phyloP scores from a whole-genome alignment of 2,113 vertebrate species.

The Albula glossodonta region DNA sequence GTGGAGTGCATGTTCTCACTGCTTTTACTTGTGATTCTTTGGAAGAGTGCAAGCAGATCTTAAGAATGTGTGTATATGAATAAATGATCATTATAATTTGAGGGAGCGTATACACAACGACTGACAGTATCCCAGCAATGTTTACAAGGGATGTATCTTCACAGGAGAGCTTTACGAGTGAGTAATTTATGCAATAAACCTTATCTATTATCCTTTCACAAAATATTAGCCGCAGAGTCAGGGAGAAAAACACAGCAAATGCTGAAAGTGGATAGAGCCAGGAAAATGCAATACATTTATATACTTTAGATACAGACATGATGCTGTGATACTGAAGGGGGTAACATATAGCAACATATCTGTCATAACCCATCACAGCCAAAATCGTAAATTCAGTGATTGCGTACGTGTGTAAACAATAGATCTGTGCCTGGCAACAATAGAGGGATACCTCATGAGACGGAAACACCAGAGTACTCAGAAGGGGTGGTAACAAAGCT shows the following conservation, averaged over 20 bases:
- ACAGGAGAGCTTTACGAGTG: conserved; percentile 20
- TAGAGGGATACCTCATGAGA: conserved; percentile 38
- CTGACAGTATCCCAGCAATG: conserved; percentile 27
- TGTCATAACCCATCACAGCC: conserved; percentile 46
- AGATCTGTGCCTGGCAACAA: conserved; percentile 46
- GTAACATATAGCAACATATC: conserved; percentile 44
- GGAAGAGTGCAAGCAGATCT: conserved; percentile 17
- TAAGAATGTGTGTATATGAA: conserved; percentile 25
- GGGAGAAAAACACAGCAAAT: background rate
- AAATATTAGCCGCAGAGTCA: conserved; percentile 5
- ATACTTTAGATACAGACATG: conserved; percentile 31
- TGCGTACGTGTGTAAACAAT: conserved; percentile 42
- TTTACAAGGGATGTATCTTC: conserved; percentile 7
- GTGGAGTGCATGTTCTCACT: conserved; percentile 11
- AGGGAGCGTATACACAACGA: conserved; percentile 10
- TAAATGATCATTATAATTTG: conserved; percentile 18
- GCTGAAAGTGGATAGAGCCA: conserved; percentile 36
- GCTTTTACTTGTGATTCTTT: conserved; percentile 4
- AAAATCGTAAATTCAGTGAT: conserved; percentile 40
- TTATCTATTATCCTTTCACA: conserved; percentile 13
- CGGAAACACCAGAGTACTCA: conserved; percentile 29
- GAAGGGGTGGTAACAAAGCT: conserved; percentile 28
- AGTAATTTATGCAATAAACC: conserved; percentile 22
- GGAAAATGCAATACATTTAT: conserved; percentile 13
- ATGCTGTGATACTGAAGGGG: conserved; percentile 42